Conservation (phyloP, 30 jellyfish, hydroid and myxozoan species). For the Hydra vulgaris region DNA sequence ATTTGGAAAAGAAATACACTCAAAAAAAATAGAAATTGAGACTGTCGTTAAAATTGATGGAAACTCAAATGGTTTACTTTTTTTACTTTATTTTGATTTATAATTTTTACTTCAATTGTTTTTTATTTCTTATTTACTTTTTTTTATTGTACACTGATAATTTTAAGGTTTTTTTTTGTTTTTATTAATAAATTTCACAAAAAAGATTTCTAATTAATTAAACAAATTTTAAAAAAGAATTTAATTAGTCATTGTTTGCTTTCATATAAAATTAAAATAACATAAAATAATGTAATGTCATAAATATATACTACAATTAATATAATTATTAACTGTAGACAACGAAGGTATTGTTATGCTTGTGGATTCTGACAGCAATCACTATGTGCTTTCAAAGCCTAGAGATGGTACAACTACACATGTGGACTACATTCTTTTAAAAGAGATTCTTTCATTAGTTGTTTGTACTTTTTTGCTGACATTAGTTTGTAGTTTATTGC, state of each 20-base stretch:
- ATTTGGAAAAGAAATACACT: conserved; percentile 39
- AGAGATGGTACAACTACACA: conserved; percentile 92
- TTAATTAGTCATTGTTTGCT: no score
- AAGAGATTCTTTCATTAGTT: conserved; percentile 51
- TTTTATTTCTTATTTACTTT: no score
- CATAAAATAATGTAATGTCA: neutral
- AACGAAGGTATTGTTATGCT: conserved; percentile 69
- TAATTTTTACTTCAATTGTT: neutral
- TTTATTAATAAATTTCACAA: no score
- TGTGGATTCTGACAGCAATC: conserved; percentile 78
- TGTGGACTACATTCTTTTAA: conserved; percentile 58
- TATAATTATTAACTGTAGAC: conserved; percentile 9
- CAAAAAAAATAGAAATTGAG: conserved; percentile 50
- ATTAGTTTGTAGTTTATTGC: conserved; percentile 57
- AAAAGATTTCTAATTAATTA: no score
- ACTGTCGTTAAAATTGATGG: conserved; percentile 70
- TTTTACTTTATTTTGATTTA: neutral
- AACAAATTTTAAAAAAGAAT: no score
- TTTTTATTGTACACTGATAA: no score
- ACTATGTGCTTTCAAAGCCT: conserved; percentile 76
- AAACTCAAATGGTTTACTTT: conserved; percentile 5
- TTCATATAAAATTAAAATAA: no score
- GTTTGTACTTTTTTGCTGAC: conserved; percentile 49
- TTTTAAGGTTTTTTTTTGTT: no score
- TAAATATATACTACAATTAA: neutral